Conservation (phyloP, 2,797 vertebrate species). For the Eupleurogrammus muticus region DNA sequence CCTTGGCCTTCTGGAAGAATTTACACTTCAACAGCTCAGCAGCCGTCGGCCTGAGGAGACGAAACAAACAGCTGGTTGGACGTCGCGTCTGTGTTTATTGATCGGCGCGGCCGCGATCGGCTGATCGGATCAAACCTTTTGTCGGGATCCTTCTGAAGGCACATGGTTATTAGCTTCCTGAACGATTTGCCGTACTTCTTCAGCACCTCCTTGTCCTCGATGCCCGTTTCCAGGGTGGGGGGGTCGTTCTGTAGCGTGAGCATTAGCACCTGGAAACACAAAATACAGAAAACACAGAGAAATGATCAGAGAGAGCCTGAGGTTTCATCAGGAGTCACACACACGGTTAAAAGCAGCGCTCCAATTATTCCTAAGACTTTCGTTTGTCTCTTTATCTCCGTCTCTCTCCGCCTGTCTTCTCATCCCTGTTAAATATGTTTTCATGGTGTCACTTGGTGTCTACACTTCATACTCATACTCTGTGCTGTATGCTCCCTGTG, state of each 20-base stretch:
- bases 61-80: too few species aligned
- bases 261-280: conserved; percentile 92
- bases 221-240: conserved; percentile 93
- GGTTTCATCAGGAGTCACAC: conserved; percentile 3
- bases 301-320: conserved; percentile 17
- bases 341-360: too few species aligned
- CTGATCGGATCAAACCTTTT: conserved; percentile 91
- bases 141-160: conserved; percentile 98
- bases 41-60: conserved; percentile 92
- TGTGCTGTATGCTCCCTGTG: too few species aligned
- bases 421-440: too few species aligned
- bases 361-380: too few species aligned
- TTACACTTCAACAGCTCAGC: conserved; percentile 99
- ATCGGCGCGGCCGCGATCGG: too few species aligned
- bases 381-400: too few species aligned
- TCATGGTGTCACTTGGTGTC: too few species aligned
- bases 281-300: conserved; percentile 28
- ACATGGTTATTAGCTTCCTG: conserved; percentile 96
- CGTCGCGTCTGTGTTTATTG: too few species aligned
- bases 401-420: too few species aligned
- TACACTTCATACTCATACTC: too few species aligned
- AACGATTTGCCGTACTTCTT: conserved; percentile 99
- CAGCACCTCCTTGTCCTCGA: conserved; percentile 96
- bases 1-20: conserved; percentile 99
- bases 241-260: conserved; percentile 97